These are phyloP conservation scores for Lasius fuliginosus DNA, from an alignment of 2,888 invertebrate species.

Conservation along the genomic window DNA sequence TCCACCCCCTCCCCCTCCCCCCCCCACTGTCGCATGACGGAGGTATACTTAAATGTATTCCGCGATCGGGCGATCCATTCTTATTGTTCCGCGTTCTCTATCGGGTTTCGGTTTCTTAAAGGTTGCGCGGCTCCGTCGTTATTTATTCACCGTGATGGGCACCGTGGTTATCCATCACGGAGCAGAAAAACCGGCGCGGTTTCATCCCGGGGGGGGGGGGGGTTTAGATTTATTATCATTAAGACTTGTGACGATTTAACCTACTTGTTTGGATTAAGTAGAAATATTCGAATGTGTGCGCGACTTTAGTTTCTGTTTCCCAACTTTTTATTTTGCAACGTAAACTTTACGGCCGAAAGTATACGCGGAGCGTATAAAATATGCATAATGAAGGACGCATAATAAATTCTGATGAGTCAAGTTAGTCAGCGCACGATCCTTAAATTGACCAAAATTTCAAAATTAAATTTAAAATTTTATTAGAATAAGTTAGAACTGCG, in stretches of 20 bases:
- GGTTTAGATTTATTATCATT: not conserved
- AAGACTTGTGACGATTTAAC: constrained; percentile 1
- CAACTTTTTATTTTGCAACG: not conserved
- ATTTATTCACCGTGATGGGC: constrained; percentile 46
- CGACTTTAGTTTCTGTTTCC: not conserved
- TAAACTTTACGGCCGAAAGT: not conserved
- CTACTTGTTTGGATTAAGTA: not conserved
- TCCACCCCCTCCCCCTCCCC: too few relatives aligned
- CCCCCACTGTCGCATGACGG: not conserved
- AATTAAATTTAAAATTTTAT: constrained; percentile 15
- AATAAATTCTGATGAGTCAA: constrained; percentile 1
- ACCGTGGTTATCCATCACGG: not conserved
- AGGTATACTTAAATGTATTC: constrained; percentile 43
- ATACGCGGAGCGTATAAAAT: not conserved
- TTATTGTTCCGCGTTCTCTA: constrained; percentile 28
- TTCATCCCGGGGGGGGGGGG: not conserved
- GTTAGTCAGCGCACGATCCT: not conserved
- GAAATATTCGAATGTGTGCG: not conserved
- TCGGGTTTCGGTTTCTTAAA: constrained; percentile 39
- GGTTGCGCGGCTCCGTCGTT: not conserved
- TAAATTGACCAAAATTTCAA: not conserved
- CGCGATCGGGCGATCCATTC: constrained; percentile 29
- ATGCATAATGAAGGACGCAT: not conserved
- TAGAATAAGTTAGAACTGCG: not conserved
- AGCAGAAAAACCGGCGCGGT: not conserved